These are phyloP conservation scores for Steatornis caripensis DNA, from an alignment of 2,113 vertebrate species.

Conservation along the genomic window DNA sequence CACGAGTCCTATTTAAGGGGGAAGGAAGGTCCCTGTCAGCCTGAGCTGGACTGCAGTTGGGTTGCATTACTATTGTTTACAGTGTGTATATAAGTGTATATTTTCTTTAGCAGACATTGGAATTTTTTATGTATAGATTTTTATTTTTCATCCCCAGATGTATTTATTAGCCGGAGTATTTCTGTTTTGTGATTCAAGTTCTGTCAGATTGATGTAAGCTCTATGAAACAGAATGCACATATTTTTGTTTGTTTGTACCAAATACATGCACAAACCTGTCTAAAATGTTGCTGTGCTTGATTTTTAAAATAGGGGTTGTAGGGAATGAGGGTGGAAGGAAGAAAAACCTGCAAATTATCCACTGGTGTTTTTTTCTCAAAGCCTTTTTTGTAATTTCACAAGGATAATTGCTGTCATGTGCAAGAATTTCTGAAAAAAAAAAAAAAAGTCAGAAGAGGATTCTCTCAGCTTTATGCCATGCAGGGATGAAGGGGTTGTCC, in stretches of 20 bases:
- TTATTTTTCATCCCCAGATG: constrained; percentile 65
- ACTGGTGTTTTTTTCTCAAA: not conserved
- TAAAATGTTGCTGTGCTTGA: not conserved
- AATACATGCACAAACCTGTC: constrained; percentile 60
- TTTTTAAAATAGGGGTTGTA: not conserved
- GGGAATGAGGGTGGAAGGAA: not conserved
- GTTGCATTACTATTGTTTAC: constrained; percentile 70
- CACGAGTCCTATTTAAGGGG: not conserved
- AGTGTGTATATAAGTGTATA: constrained; percentile 72
- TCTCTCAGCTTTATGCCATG: not conserved
- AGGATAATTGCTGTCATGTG: not conserved
- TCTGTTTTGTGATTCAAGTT: constrained; percentile 24
- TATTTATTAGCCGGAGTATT: constrained; percentile 65
- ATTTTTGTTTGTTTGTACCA: constrained; percentile 66
- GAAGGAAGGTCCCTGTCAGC: not conserved
- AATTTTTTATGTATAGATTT: constrained; percentile 60
- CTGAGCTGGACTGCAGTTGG: constrained; percentile 31
- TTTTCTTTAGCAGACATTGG: constrained; percentile 63
- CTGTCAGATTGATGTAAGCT: constrained; percentile 39
- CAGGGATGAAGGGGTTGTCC: not conserved
- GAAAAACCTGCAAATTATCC: not conserved
- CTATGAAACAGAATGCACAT: constrained; percentile 56
- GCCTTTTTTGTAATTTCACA: not conserved
- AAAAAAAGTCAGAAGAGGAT: not conserved
- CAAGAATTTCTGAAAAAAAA: not conserved